Evolutionary conservation across 1,140 invertebrate genomes (phyloP), one percentile per base, ranked within the genome.

Genomic region (Drosophila funebris): DNA sequence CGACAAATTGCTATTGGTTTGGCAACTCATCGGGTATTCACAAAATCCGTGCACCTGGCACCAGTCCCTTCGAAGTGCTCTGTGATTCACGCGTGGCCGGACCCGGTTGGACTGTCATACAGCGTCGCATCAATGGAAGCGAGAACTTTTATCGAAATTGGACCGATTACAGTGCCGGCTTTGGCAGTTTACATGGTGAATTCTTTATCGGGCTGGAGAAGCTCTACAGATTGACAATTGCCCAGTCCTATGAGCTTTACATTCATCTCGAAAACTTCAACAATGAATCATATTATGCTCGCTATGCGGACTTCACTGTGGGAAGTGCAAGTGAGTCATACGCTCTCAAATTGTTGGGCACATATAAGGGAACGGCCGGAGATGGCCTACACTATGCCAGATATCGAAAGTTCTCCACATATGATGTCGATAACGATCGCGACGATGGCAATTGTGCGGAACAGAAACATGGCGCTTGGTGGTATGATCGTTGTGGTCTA

Each of bases 141-240:
- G 61, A 29, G 13, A 50, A 57, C 18, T 71, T 71, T 9, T 61
- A 57, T 57, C 61, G 68, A 0, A 71, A 61, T 24, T 71, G 68
- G 68, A 41, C 18, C 4, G 61, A 71, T 1, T 71, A 71, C 36
- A 50, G 61, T 0, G 3, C 43, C 3, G 68, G 68, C 4, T 71
- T 71, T 13, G 68, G 68, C 11, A 9, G 16, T 14, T 22, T 64
- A 11, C 5, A 41, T 3, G 60, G 52, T 3, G 68, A 71, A 16
- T 71, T 71, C 43, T 71, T 64, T 2, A 53, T 64, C 1, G 68
- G 68, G 11, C 0, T 71, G 63, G 53, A 73, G 33, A 68, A 68
- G 9, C 27, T 73, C 1, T n/a, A 60, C 6, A 8, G 6, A 0
- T 14, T 73, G 22, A 68, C 56, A 0, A 9, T 20, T 4, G 16